Evolutionary conservation across 2,888 invertebrate species (phyloP), one percentile per base, ranked within the genome.

Genomic region (Andrena haemorrhoa): DNA sequence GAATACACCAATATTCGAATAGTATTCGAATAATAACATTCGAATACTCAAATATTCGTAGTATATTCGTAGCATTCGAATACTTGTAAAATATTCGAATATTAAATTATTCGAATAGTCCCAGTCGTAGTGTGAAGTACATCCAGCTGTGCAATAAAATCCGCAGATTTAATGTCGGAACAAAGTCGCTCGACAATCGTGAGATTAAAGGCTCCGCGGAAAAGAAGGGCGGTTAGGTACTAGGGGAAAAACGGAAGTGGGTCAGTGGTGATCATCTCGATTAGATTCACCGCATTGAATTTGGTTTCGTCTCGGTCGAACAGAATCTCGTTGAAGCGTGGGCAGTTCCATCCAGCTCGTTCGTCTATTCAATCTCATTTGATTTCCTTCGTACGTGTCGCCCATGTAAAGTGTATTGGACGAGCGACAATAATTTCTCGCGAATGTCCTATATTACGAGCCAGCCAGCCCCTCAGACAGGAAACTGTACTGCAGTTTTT

Each of bases 201-300:
- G n/a, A 47, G 68, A 75, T 68, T 75, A 79, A 75, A 63, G 53
- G 26, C 23, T 20, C 16, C 6, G n/a, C 8, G 6, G 33, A 31
- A 3, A 35, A 16, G n/a, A 20, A 20, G 61, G 53, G 53, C 29
- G 49, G 26, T 16, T 20, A 29, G 31, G 53, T 16, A 29, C 47
- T 41, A n/a, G 66, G 35, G 26, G 49, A 60, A 74, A 74, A 65
- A 29, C 78, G 87, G 76, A 86, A 88, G 79, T 86, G 81, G 89
- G 84, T 87, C 89, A 88, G 78, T 81, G 84, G 77, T 83, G 88
- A 89, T 90, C 88, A 87, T 88, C 85, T 82, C 88, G 85, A 89
- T 90, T 91, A 90, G 84, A 89, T 85, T 84, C 86, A 73, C 82
- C 69, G 80, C 85, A 89, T 86, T 87, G 86, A 86, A 77, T 90